Evolutionary conservation across 1,140 invertebrate genomes (phyloP), one percentile per base, ranked within the genome.

Genomic region (Camponotus vicinus): DNA sequence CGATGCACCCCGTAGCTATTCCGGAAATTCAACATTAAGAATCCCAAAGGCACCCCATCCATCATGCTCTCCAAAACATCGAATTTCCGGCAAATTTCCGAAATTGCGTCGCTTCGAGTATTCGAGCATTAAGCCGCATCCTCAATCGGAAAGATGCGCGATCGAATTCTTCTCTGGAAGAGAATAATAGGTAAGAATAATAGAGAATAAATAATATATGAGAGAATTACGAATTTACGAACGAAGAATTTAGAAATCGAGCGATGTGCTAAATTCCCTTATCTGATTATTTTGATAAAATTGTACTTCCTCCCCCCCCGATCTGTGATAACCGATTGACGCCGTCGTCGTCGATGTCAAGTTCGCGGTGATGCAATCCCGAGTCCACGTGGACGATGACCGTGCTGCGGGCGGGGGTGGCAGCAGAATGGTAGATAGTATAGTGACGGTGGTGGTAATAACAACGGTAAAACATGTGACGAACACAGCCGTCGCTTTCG

Each of bases 361-460:
- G 88, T 87, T 90, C 88, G 79, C 18, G 11, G 21, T 75, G 71
- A 84, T 52, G 85, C 61, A 79, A 83, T 13, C 2, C 13, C 15
- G 64, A 42, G 59, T 55, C 88, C 79, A 89, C 75, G 88, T 90
- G 89, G 89, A 79, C 85, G 88, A 85, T 85, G 78, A 85, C 85
- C 79, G 85, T 21, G 61, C 6, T 3, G 37, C 27, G 11, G 11
- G 18, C 9, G 32, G 2, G 15, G 59, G 40, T 49, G 42, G 13
- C 34, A 18, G 40, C 11, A 18, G n/a, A 45, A 37, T 32, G 61
- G 57, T 32, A n/a, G 37, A 11, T 18, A n/a, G 9, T 70, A 34
- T 21, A 32, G 18, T 34, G 37, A 18, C 15, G n/a, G 34, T 18
- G 27, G 76, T 78, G 27, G 45, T 32, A 21, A 37, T 55, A 27